A percentile compares a stretch with the other conserved stretches of the same genome.
phyloP scores from a whole-genome alignment of 2,888 invertebrate genomes.

The Hemaris fuciformis region DNA sequence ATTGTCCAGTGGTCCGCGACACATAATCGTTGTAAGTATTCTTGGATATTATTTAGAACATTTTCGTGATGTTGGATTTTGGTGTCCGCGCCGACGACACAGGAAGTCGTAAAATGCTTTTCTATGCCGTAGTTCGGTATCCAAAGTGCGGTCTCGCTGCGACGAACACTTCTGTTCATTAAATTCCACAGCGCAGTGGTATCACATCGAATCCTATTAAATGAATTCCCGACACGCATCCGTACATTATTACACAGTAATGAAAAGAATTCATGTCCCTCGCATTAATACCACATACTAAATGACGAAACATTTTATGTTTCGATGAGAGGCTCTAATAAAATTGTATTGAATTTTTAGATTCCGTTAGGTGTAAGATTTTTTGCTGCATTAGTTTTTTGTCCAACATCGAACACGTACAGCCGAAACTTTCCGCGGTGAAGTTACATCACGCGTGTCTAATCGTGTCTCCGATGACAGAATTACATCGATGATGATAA shows the following conservation, averaged over 20 bases:
- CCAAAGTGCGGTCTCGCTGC: conserved; percentile 36
- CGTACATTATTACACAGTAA: not conserved
- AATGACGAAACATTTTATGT: not conserved
- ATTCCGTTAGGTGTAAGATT: not conserved
- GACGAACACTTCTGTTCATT: conserved; percentile 39
- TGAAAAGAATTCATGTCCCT: not conserved
- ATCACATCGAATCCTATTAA: conserved; percentile 27
- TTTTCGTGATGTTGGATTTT: conserved; percentile 64
- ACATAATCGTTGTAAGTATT: conserved; percentile 22
- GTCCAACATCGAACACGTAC: not conserved
- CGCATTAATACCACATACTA: not conserved
- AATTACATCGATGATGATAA: conserved; percentile 57
- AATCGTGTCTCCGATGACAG: conserved; percentile 61
- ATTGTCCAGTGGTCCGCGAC: conserved; percentile 25
- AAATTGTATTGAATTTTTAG: not conserved
- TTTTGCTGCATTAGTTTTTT: not conserved
- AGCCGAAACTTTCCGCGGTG: not conserved
- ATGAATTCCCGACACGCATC: conserved; percentile 22
- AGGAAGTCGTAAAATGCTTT: conserved; percentile 69
- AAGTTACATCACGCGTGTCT: conserved; percentile 35
- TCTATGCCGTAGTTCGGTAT: conserved; percentile 34
- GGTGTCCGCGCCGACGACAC: conserved; percentile 54
- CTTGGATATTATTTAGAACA: conserved; percentile 32
- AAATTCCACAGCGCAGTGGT: conserved; percentile 32
- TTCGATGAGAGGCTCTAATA: too few relatives aligned